Base-by-base conservation (phyloP, 1,140 invertebrate genomes). In the Procambarus virginalis region DNA sequence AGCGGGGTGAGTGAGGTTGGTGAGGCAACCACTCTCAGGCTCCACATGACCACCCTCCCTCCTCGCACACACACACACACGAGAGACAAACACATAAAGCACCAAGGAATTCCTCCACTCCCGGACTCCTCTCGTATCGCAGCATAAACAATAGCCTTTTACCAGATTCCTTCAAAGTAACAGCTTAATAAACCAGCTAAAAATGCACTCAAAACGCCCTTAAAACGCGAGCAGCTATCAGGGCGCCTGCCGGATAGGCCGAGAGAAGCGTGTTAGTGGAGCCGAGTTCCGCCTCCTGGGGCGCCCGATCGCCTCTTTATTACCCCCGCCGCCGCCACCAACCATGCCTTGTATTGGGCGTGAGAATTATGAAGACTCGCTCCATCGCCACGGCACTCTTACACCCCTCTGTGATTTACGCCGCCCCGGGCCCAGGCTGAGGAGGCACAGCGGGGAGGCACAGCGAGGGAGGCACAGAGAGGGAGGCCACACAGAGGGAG, bases 101-200 rank as follows among this genome's bases (percentile, higher is more conserved):
- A 73, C 14, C 3, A 0, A 55, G 3, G 9, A 48, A 3, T n/a
- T 3, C 9, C 2, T 20, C 49, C 76, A 6, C 3, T 55, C 49
- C 46, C 46, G 12, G 20, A 48, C 20, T 22, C 8, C 46, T 48
- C n/a, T 60, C 80, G 5, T 68, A 17, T 46, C 55, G 14, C 80
- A 68, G 46, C 60, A 83, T 83, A 46, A 83, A 83, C 80, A 83
- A 64, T 68, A 55, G 9, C 14, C 80, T 68, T 48, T 48, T 68
- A 34, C 80, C 58, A 58, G 34, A 83, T 70, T 10, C 58, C 45
- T 34, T 83, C 80, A 68, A 34, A 83, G 80, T 45, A 68, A 83
- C 55, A 83, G 55, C 80, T 83, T 83, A 83, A 83, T 83, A 83
- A 83, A 83, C 80, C 80, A 83, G 80, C 22, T 83, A 68, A 83